Conservation (phyloP, 1,140 invertebrate species). For the Brachionus calyciflorus region DNA sequence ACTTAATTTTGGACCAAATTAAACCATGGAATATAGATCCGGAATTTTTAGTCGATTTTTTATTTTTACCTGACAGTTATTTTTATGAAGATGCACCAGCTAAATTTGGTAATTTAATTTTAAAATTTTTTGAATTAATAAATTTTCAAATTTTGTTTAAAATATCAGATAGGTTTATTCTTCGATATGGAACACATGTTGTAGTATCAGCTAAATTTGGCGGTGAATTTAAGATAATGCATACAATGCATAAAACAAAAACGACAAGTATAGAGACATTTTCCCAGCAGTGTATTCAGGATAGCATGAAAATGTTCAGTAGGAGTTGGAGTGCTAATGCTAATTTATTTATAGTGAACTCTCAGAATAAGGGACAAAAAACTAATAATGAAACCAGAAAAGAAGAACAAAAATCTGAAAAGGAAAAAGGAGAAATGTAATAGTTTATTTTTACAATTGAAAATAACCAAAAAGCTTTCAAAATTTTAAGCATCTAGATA, state of each 20-base stretch:
- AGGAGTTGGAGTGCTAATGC: conserved; percentile 6
- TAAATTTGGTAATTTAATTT: conserved; percentile 20
- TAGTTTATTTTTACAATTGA: too few species aligned
- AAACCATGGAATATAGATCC: conserved; percentile 42
- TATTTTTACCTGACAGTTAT: conserved; percentile 26
- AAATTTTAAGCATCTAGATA: too few species aligned
- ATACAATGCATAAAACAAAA: conserved; percentile 39
- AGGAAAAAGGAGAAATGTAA: conserved; percentile 20
- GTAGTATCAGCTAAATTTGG: conserved; percentile 45
- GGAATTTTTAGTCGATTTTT: conserved; percentile 42
- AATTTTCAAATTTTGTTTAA: neutral
- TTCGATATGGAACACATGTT: conserved; percentile 37
- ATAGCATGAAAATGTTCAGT: conserved; percentile 47
- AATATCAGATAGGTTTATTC: conserved; percentile 32
- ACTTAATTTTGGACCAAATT: conserved; percentile 40
- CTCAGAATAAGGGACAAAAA: neutral
- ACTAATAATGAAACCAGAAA: conserved; percentile 13
- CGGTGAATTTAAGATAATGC: conserved; percentile 46
- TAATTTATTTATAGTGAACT: neutral
- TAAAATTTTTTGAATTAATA: neutral
- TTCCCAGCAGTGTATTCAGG: conserved; percentile 34
- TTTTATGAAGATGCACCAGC: conserved; percentile 35
- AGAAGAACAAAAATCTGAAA: conserved; percentile 1
- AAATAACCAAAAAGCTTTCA: too few species aligned
- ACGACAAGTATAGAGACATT: conserved; percentile 21